Base-by-base conservation (phyloP, 2,113 vertebrate genomes). In the Progne subis region DNA sequence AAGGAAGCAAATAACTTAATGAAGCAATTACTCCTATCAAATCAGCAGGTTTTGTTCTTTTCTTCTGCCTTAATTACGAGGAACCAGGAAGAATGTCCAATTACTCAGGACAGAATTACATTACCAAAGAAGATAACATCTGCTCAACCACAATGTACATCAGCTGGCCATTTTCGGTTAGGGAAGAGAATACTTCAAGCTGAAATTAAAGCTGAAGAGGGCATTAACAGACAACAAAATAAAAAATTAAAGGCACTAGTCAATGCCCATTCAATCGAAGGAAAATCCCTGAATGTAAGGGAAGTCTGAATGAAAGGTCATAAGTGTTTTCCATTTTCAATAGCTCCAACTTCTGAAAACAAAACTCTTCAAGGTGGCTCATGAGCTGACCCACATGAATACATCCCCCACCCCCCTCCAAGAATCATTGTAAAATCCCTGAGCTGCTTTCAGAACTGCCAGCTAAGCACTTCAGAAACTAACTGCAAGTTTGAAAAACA, bases 31-130 rank as follows among this genome's bases (percentile, higher is more conserved):
- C 68, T 86, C n/a, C 4, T 91, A 91, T 94, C 75, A 80, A 86
- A 83, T 84, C 92, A 90, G 55, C 64, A 90, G 79, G 53, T 96
- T 93, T 94, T 86, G 60, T 94, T 92, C 82, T 95, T 82, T 94
- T 88, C 90, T 94, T 25, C 57, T 86, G 52, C 72, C 72, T 88
- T 86, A 90, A 96, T 96, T 88, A 90, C 0, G 9, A 92, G 79
- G 92, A 93, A 96, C 76, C 72, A 90, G 95, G 92, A 95, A 94
- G 85, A 96, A 85, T 6, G 76, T 77, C 68, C 94, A 88, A 71
- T 96, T 96, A 94, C 89, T 89, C 92, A 61, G 76, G 57, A 65
- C 65, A 92, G 77, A 90, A 84, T 87, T 96, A 94, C 61, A 84
- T 96, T 95, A 89, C 77, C 44, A 71, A 83, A 18, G 21, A 71